Percentiles rank a stretch among this genome's conserved stretches.
These are phyloP conservation scores for Rhyacichthys aspro DNA, from an alignment of 2,797 vertebrate species.

Conservation along the genomic window DNA sequence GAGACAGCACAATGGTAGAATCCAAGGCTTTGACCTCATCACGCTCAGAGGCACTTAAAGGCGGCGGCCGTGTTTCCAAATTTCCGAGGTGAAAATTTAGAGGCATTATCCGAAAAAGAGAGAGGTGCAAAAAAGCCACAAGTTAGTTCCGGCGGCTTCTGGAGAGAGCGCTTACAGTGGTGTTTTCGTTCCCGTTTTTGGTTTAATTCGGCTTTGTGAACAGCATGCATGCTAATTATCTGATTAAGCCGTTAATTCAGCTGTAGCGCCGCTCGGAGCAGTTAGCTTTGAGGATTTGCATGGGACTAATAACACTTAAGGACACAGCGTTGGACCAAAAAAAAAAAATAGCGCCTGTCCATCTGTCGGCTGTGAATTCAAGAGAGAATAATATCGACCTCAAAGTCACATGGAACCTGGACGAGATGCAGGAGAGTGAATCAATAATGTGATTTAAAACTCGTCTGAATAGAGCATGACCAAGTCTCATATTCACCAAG, in stretches of 20 bases:
- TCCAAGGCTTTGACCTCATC: slow-evolving; percentile 32
- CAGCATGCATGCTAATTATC: slow-evolving; percentile 5
- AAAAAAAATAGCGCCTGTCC: neutral
- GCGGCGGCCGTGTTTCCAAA: slow-evolving; percentile 11
- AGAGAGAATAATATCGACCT: neutral
- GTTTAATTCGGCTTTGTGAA: slow-evolving; percentile 16
- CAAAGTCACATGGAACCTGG: neutral
- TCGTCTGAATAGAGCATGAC: neutral
- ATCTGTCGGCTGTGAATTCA: neutral
- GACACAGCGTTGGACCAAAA: neutral
- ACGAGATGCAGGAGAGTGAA: neutral
- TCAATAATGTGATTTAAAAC: neutral
- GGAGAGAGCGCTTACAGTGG: neutral
- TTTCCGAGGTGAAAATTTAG: slow-evolving; percentile 23
- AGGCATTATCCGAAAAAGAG: slow-evolving; percentile 11
- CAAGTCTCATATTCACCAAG: slow-evolving; percentile 9
- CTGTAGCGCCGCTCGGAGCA: neutral
- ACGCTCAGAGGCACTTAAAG: slow-evolving; percentile 9
- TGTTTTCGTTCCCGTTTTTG: neutral
- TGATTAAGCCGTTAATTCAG: slow-evolving; percentile 20
- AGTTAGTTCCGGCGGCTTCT: slow-evolving; percentile 3
- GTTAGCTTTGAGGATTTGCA: neutral
- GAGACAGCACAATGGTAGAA: slow-evolving; percentile 24
- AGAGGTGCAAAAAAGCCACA: neutral
- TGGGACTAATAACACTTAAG: neutral